Conservation (phyloP, 1,140 invertebrate species). For the Schlechtendalia chinensis region DNA sequence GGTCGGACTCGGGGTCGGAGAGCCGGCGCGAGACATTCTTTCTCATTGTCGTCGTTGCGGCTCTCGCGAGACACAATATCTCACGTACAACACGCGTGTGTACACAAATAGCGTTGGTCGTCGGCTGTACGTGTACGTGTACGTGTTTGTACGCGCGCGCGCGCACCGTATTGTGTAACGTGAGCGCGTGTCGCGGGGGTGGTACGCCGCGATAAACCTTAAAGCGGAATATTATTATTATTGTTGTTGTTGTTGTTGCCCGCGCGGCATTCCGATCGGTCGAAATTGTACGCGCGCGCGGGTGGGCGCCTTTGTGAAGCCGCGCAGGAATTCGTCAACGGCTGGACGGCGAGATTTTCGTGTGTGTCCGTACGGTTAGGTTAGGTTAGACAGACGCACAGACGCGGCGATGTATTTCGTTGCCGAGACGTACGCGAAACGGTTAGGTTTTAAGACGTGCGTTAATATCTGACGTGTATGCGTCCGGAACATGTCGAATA, state of each 20-base stretch:
- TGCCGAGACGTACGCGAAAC: too few relatives aligned
- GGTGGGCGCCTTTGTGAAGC: neutral
- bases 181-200: neutral
- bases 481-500: too few relatives aligned
- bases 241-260: slow-evolving; percentile 1
- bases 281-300: neutral
- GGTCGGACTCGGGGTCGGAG: slow-evolving; percentile 10
- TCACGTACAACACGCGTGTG: too few relatives aligned
- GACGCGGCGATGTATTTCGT: too few relatives aligned
- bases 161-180: too few relatives aligned
- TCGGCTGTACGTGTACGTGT: neutral
- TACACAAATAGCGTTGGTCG: too few relatives aligned
- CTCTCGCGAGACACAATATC: neutral
- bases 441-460: too few relatives aligned
- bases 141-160: neutral
- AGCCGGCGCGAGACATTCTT: slow-evolving; percentile 7
- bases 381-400: too few relatives aligned
- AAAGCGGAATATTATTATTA: neutral
- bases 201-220: slow-evolving; percentile 7
- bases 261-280: neutral
- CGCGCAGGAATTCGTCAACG: slow-evolving; percentile 7
- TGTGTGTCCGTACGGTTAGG: too few relatives aligned
- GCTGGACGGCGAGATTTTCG: neutral
- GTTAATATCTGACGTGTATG: too few relatives aligned
- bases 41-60: neutral